Evolutionary conservation across 1,140 invertebrate genomes (phyloP), one percentile per base, ranked within the genome.

Genomic region (Zaprionus taronus): DNA sequence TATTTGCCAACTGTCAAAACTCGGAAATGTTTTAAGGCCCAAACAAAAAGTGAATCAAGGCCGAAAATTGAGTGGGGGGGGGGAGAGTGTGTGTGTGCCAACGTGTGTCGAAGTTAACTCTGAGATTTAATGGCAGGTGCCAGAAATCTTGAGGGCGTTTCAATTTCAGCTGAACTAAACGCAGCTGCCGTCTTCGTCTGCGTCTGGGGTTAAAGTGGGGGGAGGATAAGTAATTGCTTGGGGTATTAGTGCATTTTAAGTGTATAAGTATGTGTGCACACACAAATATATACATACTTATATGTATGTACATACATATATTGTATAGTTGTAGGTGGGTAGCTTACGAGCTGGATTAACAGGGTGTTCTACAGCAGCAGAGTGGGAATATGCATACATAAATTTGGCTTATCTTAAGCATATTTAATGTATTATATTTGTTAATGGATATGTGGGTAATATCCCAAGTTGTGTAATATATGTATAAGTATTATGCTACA

Each of bases 51-150:
- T 7, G n/a, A 9, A 17, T 17, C 38, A 41, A 17, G 7, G 7
- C n/a, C 9, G n/a, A 47, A 47, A 47, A 17, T 11, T 17, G 9
- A 47, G 41, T 17, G 38, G 67, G 41, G 28, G 31, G 28, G 57
- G 26, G 34, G 56, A 17, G 15, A 9, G 34, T 28, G 49, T 31
- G 17, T 66, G 31, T 55, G 53, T 58, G 34, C n/a, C 12, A 64
- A 24, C 38, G 53, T 36, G 66, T 26, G 68, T 72, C 68, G 69
- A 64, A 60, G 34, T 31, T 60, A 72, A 72, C 56, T 72, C 69
- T 41, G 41, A 66, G 61, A 76, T 66, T 76, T 76, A 72, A 76
- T 76, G 73, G 68, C 73, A 72, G 69, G 69, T 72, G 69, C 61
- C 73, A 76, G 47, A 65, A 71, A 72, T 76, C 68, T 76, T 76